A percentile compares a stretch with the other conserved stretches of the same genome.
Evolutionary conservation across 2,113 vertebrate genomes (phyloP).

Genomic region (Brachyistius frenatus): DNA sequence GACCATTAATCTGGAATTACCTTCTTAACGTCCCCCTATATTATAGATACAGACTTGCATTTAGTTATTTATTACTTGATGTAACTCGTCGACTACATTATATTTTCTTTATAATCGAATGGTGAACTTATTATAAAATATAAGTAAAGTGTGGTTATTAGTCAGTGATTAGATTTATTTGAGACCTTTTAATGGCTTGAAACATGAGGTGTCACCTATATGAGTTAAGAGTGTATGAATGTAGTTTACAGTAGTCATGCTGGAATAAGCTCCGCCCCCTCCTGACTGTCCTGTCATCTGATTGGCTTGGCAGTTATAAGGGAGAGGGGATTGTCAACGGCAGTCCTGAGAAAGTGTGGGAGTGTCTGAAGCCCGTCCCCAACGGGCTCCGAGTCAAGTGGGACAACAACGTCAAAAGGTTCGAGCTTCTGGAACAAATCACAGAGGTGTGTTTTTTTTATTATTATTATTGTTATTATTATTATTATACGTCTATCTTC

Average conservation of each 20-base stretch:
- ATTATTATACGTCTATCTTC: too few species aligned
- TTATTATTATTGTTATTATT: too few species aligned
- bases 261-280: neutral
- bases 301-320: slow-evolving; percentile 86
- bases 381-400: slow-evolving; percentile 89
- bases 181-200: neutral
- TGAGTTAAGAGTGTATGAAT: neutral
- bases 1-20: too few species aligned
- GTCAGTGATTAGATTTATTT: neutral
- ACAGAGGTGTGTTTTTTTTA: slow-evolving; percentile 83
- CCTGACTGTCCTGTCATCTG: slow-evolving; percentile 11
- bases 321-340: slow-evolving; percentile 87
- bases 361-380: slow-evolving; percentile 89
- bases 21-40: too few species aligned
- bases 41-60: too few species aligned
- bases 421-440: slow-evolving; percentile 88
- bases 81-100: neutral
- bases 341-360: slow-evolving; percentile 87
- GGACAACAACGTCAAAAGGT: slow-evolving; percentile 92
- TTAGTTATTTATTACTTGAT: too few species aligned
- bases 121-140: neutral
- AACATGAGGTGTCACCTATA: neutral
- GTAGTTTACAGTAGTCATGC: neutral
- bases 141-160: neutral
- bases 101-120: neutral